phyloP scores from a whole-genome alignment of 2,888 invertebrate genomes.

The Papilio protenor region DNA sequence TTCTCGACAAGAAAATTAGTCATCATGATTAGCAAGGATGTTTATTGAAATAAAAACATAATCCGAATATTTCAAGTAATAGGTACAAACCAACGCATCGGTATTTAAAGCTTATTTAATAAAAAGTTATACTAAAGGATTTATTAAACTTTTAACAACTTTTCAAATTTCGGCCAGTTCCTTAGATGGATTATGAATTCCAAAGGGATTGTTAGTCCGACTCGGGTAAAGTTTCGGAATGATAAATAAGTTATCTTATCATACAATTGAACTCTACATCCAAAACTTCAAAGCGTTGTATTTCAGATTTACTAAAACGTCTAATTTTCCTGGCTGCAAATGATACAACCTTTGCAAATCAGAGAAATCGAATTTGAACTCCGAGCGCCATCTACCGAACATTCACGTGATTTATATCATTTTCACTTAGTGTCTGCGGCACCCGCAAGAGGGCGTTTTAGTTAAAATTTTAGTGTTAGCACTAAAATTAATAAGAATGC shows the following conservation, averaged over 20 bases:
- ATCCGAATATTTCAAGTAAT: no score
- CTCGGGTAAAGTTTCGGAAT: not conserved
- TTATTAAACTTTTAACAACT: not conserved
- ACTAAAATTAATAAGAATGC: not conserved
- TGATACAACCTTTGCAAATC: not conserved
- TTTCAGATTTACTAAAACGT: not conserved
- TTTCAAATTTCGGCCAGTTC: not conserved
- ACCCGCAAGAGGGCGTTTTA: slow-evolving; percentile 10
- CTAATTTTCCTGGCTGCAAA: not conserved
- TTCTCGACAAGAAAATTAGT: not conserved
- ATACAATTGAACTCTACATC: not conserved
- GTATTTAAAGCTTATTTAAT: no score
- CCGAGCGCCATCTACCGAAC: slow-evolving; percentile 62
- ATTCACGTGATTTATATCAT: slow-evolving; percentile 24
- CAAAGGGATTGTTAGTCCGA: not conserved
- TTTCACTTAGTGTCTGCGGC: not conserved
- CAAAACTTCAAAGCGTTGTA: not conserved
- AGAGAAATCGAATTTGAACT: slow-evolving; percentile 39
- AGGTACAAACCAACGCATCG: no score
- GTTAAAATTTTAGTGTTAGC: no score
- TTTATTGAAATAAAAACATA: not conserved
- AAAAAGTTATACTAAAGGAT: not conserved
- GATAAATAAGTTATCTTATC: not conserved
- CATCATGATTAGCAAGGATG: not conserved
- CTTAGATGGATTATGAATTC: not conserved